Evolutionary conservation across 53 echinoderm and acorn worm genomes (phyloP).

Genomic region (Astropecten irregularis): DNA sequence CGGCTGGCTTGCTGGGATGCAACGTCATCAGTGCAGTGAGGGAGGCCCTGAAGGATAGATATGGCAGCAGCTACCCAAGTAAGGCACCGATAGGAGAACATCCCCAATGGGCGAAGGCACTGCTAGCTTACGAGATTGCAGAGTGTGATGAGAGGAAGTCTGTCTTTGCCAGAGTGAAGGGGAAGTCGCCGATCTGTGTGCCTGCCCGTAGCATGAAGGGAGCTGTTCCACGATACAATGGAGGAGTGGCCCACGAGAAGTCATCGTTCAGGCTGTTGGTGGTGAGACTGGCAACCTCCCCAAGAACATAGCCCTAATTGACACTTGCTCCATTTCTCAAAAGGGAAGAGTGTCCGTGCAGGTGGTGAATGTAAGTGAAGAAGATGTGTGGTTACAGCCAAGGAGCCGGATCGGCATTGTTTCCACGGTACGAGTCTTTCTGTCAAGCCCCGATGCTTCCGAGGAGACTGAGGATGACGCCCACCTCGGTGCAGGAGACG

Average conservation of each 20-base stretch:
- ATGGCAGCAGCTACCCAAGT: not conserved
- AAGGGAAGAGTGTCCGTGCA: constrained; percentile 14
- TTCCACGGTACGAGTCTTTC: not conserved
- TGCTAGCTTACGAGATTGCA: constrained; percentile 21
- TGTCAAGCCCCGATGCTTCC: too few species aligned
- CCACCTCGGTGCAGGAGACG: constrained; percentile 59
- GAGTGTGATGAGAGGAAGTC: not conserved
- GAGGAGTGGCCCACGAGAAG: not conserved
- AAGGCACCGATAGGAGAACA: too few species aligned
- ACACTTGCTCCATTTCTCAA: not conserved
- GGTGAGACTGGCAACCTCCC: constrained; percentile 9
- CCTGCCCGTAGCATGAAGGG: constrained; percentile 37
- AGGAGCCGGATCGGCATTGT: constrained; percentile 11
- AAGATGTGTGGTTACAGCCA: constrained; percentile 47
- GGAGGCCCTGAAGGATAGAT: too few species aligned
- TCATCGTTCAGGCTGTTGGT: constrained; percentile 2
- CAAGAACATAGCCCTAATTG: constrained; percentile 10
- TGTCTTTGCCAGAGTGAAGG: not conserved
- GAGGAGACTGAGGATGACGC: too few species aligned
- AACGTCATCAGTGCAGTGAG: too few species aligned
- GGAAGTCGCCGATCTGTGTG: constrained; percentile 8
- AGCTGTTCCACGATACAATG: constrained; percentile 9
- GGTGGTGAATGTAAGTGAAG: too few species aligned
- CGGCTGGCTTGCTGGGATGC: constrained; percentile 40
- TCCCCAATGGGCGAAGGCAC: too few species aligned